A percentile compares a stretch with the other conserved stretches of the same genome.
Evolutionary conservation across 2,797 vertebrate species (phyloP).

Genomic region (Molossus molossus): DNA sequence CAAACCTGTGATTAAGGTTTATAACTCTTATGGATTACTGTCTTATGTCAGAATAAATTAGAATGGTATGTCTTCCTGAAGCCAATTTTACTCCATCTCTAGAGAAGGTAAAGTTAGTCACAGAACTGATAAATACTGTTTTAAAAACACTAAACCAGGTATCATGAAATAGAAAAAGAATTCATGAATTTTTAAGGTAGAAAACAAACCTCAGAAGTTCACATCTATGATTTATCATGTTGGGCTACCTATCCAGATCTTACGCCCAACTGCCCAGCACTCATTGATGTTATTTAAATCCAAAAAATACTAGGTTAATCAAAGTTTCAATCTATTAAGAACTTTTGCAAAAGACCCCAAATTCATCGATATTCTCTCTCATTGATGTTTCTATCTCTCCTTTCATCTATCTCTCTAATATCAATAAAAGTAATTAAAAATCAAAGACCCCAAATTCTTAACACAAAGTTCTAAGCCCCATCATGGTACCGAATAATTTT

Average conservation of each 20-base stretch:
- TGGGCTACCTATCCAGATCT: not conserved
- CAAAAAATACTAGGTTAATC: not conserved
- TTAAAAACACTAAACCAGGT: not conserved
- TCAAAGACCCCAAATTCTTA: constrained; percentile 31
- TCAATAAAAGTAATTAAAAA: no score
- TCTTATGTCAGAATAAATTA: not conserved
- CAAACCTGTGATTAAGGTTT: not conserved
- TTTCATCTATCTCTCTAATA: no score
- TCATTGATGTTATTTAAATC: not conserved
- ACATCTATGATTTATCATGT: not conserved
- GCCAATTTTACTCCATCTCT: not conserved
- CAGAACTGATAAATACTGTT: not conserved
- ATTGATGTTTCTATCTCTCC: no score
- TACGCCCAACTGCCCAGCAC: not conserved
- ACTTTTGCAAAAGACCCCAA: not conserved
- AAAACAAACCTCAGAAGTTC: constrained; percentile 23
- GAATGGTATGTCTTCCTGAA: not conserved
- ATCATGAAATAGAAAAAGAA: not conserved
- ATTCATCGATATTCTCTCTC: no score
- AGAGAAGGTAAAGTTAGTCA: not conserved
- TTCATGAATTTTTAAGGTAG: not conserved
- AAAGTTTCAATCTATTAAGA: not conserved
- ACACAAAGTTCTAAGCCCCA: not conserved
- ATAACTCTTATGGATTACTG: not conserved
- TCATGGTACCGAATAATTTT: not conserved